Conservation (phyloP, 2,113 vertebrate genomes). For the Dolichallabes microphthalmus region DNA sequence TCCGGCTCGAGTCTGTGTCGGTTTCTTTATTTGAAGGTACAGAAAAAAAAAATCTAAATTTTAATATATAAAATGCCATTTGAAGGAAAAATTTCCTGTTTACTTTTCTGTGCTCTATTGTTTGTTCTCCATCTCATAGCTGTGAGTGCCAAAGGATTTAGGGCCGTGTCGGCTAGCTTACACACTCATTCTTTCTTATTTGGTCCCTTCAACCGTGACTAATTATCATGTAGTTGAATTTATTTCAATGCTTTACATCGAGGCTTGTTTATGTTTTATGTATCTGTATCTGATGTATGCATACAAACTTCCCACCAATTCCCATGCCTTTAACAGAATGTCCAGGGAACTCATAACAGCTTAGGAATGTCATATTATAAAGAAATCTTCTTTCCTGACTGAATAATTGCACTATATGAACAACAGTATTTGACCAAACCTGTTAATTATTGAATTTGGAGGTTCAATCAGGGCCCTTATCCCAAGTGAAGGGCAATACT, state of each 20-base stretch:
- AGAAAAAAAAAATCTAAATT: not conserved
- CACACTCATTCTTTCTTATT: not conserved
- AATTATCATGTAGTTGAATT: not conserved
- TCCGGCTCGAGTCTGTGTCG: not conserved
- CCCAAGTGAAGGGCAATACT: too few relatives aligned
- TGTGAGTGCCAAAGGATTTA: not conserved
- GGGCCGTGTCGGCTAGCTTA: not conserved
- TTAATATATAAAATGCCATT: not conserved
- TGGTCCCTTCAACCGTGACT: not conserved
- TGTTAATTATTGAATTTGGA: too few relatives aligned
- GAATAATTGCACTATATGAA: too few relatives aligned
- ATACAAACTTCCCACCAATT: not conserved
- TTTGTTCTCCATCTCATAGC: not conserved
- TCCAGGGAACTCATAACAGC: not conserved
- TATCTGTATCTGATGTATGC: not conserved
- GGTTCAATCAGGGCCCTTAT: too few relatives aligned
- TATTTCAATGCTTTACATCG: not conserved
- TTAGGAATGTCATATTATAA: not conserved
- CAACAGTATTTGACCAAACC: too few relatives aligned
- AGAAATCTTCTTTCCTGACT: not conserved
- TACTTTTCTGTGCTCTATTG: not conserved
- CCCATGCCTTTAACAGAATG: not conserved
- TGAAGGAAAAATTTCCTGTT: not conserved
- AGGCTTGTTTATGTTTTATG: not conserved
- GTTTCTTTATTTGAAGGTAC: constrained; percentile 54